These are phyloP conservation scores for Chanos chanos DNA, from an alignment of 2,797 vertebrate species.

Conservation along the genomic window DNA sequence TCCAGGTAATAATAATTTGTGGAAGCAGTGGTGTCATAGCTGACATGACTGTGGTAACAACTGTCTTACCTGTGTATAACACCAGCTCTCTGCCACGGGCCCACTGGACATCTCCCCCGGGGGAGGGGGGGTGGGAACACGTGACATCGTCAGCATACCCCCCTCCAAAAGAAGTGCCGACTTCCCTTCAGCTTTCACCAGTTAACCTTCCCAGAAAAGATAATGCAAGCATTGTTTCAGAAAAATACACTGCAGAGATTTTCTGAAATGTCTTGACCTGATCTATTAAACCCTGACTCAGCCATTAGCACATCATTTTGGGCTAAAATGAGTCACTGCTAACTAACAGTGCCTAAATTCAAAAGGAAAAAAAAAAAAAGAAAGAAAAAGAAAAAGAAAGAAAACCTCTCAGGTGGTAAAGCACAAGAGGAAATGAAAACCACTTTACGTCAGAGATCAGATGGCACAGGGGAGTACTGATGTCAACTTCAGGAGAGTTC, in stretches of 20 bases:
- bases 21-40: neutral
- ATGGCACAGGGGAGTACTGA: neutral
- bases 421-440: slow-evolving; percentile 16
- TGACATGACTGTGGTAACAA: too few relatives aligned
- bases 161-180: slow-evolving; percentile 53
- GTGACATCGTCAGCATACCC: slow-evolving; percentile 83
- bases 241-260: slow-evolving; percentile 19
- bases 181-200: slow-evolving; percentile 59
- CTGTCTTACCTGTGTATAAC: slow-evolving; percentile 90
- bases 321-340: slow-evolving; percentile 25
- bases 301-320: slow-evolving; percentile 23
- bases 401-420: slow-evolving; percentile 16
- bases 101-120: slow-evolving; percentile 92
- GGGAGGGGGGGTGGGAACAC: slow-evolving; percentile 90
- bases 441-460: neutral
- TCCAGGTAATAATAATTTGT: too few relatives aligned
- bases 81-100: slow-evolving; percentile 98
- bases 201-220: slow-evolving; percentile 41
- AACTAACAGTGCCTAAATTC: slow-evolving; percentile 10
- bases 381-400: slow-evolving; percentile 25
- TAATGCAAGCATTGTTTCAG: slow-evolving; percentile 17
- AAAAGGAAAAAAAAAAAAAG: slow-evolving; percentile 25
- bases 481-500: neutral
- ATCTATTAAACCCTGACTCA: slow-evolving; percentile 16
- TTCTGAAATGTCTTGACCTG: slow-evolving; percentile 8